A percentile compares a stretch with the other conserved stretches of the same genome.
phyloP scores from a whole-genome alignment of 2,888 invertebrate genomes.

The Tupiocoris notatus region DNA sequence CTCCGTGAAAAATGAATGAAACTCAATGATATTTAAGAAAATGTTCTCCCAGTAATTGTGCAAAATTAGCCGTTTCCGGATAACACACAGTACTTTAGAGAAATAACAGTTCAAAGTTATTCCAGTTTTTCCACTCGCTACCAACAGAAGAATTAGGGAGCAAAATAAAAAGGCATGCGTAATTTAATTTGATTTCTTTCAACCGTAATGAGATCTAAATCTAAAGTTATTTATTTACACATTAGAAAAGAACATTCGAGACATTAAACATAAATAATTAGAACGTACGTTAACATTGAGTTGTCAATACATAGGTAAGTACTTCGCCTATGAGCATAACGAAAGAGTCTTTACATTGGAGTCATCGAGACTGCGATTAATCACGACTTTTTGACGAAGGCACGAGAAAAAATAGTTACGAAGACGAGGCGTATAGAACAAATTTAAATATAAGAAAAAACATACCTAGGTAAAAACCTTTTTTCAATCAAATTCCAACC shows the following conservation, averaged over 20 bases:
- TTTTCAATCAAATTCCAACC: no score
- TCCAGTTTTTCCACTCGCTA: no score
- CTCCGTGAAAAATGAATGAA: no score
- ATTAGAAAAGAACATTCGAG: constrained; percentile 11
- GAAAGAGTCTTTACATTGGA: neutral
- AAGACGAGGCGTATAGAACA: no score
- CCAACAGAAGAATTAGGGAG: neutral
- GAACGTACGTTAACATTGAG: neutral
- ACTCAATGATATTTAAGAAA: no score
- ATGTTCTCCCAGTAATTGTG: neutral
- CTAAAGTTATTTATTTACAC: constrained; percentile 27
- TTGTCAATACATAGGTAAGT: constrained; percentile 16
- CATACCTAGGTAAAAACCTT: no score
- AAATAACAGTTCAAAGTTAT: no score
- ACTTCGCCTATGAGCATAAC: constrained; percentile 30
- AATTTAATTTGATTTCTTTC: neutral
- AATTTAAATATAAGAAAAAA: no score
- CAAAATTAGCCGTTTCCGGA: no score
- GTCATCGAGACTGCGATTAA: neutral
- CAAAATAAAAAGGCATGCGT: neutral
- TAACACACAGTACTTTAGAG: no score
- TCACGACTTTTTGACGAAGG: neutral
- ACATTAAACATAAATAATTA: constrained; percentile 12
- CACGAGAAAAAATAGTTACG: neutral
- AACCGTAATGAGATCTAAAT: constrained; percentile 21